Evolutionary conservation across 2,113 vertebrate species (phyloP).

Genomic region (Rhinoderma darwinii): DNA sequence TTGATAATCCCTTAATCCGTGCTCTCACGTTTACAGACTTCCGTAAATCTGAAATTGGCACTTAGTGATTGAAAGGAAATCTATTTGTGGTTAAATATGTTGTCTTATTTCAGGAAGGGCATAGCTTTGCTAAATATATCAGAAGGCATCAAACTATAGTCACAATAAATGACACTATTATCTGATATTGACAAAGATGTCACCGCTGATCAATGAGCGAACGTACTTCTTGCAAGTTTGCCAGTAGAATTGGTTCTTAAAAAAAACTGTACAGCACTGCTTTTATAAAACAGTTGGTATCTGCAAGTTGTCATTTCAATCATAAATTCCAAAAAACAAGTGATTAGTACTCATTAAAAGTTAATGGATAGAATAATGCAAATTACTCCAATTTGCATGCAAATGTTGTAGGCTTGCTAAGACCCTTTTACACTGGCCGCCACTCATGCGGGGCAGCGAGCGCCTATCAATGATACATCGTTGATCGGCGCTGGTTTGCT

Average conservation of each 20-base stretch:
- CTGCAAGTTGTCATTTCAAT: background rate
- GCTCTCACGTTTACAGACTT: conserved; percentile 60
- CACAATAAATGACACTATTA: conserved; percentile 59
- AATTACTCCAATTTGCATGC: background rate
- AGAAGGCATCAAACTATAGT: conserved; percentile 60
- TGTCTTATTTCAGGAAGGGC: conserved; percentile 65
- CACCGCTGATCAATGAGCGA: conserved; percentile 38
- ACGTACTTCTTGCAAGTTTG: background rate
- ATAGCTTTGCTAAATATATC: conserved; percentile 68
- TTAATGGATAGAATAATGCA: too few relatives aligned
- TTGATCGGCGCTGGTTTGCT: too few relatives aligned
- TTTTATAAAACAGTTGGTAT: background rate
- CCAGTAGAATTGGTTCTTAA: background rate
- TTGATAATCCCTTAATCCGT: conserved; percentile 64
- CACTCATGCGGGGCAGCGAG: too few relatives aligned
- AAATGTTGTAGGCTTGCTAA: background rate
- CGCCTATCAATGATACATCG: too few relatives aligned
- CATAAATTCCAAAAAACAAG: background rate
- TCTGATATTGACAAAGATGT: conserved; percentile 66
- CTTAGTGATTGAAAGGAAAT: conserved; percentile 68
- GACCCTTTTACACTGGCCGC: too few relatives aligned
- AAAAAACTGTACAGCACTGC: background rate
- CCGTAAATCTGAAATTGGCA: conserved; percentile 59
- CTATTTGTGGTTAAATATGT: conserved; percentile 63
- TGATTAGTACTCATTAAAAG: background rate